Evolutionary conservation across 2,888 invertebrate species (phyloP), one percentile per base, ranked within the genome.

Genomic region (Trichogramma evanescens): DNA sequence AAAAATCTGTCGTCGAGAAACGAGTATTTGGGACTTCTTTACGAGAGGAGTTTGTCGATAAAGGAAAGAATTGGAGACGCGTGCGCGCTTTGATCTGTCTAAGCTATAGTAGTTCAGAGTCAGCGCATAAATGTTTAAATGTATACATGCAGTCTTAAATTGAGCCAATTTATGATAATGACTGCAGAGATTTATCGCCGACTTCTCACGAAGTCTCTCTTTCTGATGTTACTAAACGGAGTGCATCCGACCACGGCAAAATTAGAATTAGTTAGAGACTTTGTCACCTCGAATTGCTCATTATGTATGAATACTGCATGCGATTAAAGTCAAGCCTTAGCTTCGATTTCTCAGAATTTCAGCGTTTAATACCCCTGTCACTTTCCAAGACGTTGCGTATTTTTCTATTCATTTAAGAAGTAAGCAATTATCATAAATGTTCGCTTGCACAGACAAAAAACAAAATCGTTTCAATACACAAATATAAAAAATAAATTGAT

Each of bases 131-230:
- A 69, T 70, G 70, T 72, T 70, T 8, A 26, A 26, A 26, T 26
- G 26, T 26, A 26, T 26, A 26, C 26, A 26, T 26, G 26, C 26
- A 26, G 26, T 26, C 26, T 26, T 26, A 26, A 26, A 26, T 67
- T 66, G 60, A 63, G 68, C 72, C 73, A 74, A 74, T 74, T 74
- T 74, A 74, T 74, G 73, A 73, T 73, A 74, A 74, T 74, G 73
- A 74, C 72, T 70, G 71, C 62, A 51, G 66, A 73, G 73, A 74
- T 73, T 74, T 74, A 74, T 73, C 64, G 70, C 67, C 67, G 67
- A 66, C 66, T 71, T 71, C 71, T 70, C 70, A 70, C 70, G 66
- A 71, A 70, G 70, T 67, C 70, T 26, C 26, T 26, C 26, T 26
- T 26, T 26, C 54, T 49, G 45, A 68, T 70, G 72, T 72, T 71